Percentiles rank a stretch among this genome's conserved stretches.
Conservation (phyloP, 2,888 invertebrate species). For the Artemia sinica region DNA sequence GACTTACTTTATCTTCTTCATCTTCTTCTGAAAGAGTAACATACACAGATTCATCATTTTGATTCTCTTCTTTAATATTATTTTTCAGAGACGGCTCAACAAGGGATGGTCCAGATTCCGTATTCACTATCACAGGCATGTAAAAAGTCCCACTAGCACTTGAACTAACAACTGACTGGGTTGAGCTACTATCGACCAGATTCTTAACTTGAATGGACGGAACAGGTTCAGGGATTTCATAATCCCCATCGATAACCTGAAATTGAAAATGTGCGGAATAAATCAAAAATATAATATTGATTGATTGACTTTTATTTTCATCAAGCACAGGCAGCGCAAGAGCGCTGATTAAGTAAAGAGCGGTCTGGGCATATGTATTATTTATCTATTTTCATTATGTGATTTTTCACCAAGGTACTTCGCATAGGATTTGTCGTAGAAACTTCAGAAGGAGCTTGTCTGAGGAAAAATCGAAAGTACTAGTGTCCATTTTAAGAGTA, state of each 20-base stretch:
- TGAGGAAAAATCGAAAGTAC: no score
- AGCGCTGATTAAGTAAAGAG: no score
- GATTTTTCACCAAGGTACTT: no score
- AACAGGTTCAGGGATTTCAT: conserved; percentile 2
- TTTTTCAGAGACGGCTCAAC: neutral
- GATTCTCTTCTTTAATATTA: neutral
- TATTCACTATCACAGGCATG: conserved; percentile 8
- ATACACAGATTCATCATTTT: conserved; percentile 1
- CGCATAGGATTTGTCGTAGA: no score
- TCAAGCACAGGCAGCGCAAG: no score
- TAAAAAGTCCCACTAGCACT: neutral
- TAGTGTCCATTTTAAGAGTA: no score
- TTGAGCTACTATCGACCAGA: neutral
- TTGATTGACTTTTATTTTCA: no score
- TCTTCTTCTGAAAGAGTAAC: conserved; percentile 12
- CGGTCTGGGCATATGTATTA: no score
- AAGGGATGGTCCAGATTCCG: conserved; percentile 1
- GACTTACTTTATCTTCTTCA: conserved; percentile 8
- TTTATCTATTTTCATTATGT: no score
- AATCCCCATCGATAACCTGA: conserved; percentile 4
- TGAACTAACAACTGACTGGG: neutral
- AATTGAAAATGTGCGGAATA: neutral
- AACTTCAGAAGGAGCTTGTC: no score
- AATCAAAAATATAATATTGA: neutral
- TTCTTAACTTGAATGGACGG: conserved; percentile 1